Evolutionary conservation across 1,140 invertebrate genomes (phyloP).

Genomic region (Zaprionus camerounensis): DNA sequence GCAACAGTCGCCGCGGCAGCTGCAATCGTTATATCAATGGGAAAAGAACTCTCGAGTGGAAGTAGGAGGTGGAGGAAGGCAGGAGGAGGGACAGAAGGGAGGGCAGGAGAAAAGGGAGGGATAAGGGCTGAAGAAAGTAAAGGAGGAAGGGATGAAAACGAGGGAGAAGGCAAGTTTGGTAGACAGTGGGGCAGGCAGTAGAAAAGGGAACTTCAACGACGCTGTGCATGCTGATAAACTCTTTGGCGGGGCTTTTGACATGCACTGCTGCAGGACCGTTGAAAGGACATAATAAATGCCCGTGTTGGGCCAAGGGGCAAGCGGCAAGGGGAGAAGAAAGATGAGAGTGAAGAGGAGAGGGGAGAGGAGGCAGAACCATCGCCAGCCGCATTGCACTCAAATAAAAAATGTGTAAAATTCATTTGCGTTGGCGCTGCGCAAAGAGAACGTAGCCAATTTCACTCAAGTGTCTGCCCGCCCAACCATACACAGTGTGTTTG

Average conservation of each 20-base stretch:
- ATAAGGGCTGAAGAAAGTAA: background rate
- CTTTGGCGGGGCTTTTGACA: conserved; percentile 71
- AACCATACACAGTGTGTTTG: background rate
- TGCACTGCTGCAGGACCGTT: conserved; percentile 39
- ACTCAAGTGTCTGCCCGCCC: conserved; percentile 38
- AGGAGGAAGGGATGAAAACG: background rate
- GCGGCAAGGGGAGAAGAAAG: background rate
- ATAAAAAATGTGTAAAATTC: conserved; percentile 60
- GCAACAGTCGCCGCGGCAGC: conserved; percentile 34
- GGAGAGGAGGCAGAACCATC: conserved; percentile 11
- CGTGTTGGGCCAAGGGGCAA: background rate
- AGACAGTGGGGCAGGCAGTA: background rate
- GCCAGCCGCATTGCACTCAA: conserved; percentile 34
- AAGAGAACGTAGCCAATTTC: conserved; percentile 56
- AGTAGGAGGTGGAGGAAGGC: background rate
- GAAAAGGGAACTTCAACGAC: background rate
- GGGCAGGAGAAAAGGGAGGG: too few relatives aligned
- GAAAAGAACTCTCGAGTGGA: conserved; percentile 5
- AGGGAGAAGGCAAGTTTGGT: background rate
- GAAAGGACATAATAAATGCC: conserved; percentile 81
- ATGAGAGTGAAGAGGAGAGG: background rate
- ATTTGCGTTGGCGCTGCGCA: conserved; percentile 38
- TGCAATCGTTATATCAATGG: conserved; percentile 57
- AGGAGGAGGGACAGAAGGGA: background rate
- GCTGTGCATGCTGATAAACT: conserved; percentile 68